Percentiles rank a stretch among this genome's conserved stretches.
phyloP scores from a whole-genome alignment of 2,888 invertebrate species.

The Archaeoteleia sp. region DNA sequence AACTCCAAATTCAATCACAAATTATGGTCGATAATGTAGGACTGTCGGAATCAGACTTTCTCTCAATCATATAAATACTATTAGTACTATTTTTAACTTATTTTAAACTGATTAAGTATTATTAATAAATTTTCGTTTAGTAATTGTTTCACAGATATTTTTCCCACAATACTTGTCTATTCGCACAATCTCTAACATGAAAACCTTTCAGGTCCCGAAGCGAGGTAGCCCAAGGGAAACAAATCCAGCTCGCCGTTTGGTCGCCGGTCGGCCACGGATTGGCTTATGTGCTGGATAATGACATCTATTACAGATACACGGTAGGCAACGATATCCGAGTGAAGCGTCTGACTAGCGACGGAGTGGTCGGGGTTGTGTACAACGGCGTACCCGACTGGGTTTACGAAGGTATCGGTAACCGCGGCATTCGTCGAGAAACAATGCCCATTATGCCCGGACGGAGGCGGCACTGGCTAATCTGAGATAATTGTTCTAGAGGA shows the following conservation, averaged over 20 bases:
- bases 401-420: constrained; percentile 84
- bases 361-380: constrained; percentile 81
- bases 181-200: constrained; percentile 41
- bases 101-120: too few species aligned
- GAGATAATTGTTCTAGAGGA: constrained; percentile 79
- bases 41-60: too few species aligned
- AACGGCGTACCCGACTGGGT: constrained; percentile 95
- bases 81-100: too few species aligned
- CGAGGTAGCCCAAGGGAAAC: constrained; percentile 77
- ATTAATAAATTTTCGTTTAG: too few species aligned
- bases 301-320: constrained; percentile 79
- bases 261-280: constrained; percentile 76
- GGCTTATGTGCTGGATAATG: constrained; percentile 82
- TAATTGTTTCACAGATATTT: not conserved
- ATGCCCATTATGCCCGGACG: constrained; percentile 2
- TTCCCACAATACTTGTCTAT: too few species aligned
- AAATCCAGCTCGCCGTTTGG: constrained; percentile 81
- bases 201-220: constrained; percentile 40
- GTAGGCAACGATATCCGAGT: constrained; percentile 56
- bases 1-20: too few species aligned
- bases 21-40: too few species aligned
- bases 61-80: too few species aligned
- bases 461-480: constrained; percentile 3
- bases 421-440: constrained; percentile 1
- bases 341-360: constrained; percentile 78